Conservation (phyloP, 2,113 vertebrate genomes). For the Elaphurus davidianus region DNA sequence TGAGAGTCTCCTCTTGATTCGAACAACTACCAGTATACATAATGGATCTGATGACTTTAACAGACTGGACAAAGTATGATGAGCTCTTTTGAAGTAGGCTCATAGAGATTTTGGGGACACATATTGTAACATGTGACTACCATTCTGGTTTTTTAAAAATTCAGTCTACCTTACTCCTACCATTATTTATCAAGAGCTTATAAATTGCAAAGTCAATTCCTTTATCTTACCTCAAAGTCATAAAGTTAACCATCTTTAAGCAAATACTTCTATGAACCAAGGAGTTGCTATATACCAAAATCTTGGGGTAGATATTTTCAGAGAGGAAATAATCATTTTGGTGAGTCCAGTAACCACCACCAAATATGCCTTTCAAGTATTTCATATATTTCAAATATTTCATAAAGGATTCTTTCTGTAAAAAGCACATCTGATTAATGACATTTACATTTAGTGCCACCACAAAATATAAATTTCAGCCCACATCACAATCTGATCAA, state of each 20-base stretch:
- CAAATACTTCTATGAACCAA: not conserved
- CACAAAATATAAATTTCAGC: not conserved
- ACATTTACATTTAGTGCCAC: not conserved
- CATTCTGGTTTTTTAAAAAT: not conserved
- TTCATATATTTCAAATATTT: not conserved
- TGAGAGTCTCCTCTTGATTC: not conserved
- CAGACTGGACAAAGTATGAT: not conserved
- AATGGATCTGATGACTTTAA: not conserved
- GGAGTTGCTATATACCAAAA: not conserved
- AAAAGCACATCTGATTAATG: not conserved
- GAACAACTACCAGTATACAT: not conserved
- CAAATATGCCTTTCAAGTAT: not conserved
- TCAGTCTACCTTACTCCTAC: not conserved
- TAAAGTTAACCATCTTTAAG: not conserved
- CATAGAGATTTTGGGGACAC: not conserved
- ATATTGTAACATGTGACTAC: not conserved
- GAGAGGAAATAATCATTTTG: not conserved
- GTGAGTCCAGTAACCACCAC: not conserved
- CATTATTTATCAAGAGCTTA: not conserved
- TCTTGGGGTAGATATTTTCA: not conserved
- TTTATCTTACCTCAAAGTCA: constrained; percentile 1
- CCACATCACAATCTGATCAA: not conserved
- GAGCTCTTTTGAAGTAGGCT: not conserved
- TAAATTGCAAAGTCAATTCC: not conserved
- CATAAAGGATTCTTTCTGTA: not conserved